Evolutionary conservation across 2,888 invertebrate species (phyloP).

Genomic region (Cordilura impudica): DNA sequence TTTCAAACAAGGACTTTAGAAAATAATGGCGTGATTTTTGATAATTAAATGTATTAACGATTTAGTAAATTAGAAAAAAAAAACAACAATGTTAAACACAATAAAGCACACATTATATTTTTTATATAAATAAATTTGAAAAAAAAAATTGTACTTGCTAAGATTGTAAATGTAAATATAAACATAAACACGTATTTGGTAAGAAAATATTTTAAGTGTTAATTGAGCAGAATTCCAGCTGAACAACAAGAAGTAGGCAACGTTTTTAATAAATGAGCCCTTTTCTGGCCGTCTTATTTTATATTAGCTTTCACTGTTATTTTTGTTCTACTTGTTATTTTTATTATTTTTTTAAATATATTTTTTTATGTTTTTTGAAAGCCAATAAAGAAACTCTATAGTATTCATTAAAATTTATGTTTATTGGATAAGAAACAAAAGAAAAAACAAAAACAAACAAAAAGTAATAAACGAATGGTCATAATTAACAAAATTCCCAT

Average conservation of each 20-base stretch:
- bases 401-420: slow-evolving; percentile 34
- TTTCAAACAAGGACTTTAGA: not conserved
- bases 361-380: not conserved
- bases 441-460: slow-evolving; percentile 19
- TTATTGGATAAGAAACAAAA: slow-evolving; percentile 2
- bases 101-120: not conserved
- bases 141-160: not conserved
- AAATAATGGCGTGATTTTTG: slow-evolving; percentile 25
- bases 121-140: not conserved
- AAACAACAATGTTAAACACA: not conserved
- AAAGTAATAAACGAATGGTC: slow-evolving; percentile 5
- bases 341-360: not conserved
- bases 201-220: no score
- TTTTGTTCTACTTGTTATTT: no score
- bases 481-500: slow-evolving; percentile 5
- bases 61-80: not conserved
- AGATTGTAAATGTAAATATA: not conserved
- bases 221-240: no score
- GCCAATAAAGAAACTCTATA: not conserved
- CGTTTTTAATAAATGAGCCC: no score
- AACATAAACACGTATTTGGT: not conserved
- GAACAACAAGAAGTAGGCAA: no score
- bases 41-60: slow-evolving; percentile 29
- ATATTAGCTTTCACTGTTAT: not conserved
- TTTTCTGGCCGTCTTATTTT: not conserved